phyloP scores from a whole-genome alignment of 2,113 vertebrate genomes.

The Choloepus hoffmanni region DNA sequence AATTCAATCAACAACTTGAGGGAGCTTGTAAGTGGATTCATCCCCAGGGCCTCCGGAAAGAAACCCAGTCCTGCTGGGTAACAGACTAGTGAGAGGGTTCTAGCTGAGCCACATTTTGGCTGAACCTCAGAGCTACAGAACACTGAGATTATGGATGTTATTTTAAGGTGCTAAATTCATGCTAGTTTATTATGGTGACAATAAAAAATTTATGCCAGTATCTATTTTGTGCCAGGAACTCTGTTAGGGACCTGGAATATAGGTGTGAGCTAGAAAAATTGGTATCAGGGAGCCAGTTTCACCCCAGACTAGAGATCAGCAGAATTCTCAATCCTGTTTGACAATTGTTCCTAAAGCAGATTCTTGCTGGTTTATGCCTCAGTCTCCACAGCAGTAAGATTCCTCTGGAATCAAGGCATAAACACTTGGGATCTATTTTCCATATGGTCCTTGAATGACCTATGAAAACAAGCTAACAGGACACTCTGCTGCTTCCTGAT shows the following conservation, averaged over 20 bases:
- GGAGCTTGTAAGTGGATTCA: not conserved
- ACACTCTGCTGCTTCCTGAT: not conserved
- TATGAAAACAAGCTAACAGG: not conserved
- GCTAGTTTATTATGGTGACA: not conserved
- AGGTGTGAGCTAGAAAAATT: not conserved
- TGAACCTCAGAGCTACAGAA: not conserved
- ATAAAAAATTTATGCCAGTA: not conserved
- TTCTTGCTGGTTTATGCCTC: not conserved
- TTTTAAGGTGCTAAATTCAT: not conserved
- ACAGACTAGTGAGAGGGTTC: not conserved
- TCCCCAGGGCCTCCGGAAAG: not conserved
- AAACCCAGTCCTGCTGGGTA: too few relatives aligned
- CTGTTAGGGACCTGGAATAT: not conserved
- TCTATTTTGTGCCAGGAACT: not conserved
- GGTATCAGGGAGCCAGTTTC: not conserved
- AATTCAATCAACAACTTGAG: not conserved
- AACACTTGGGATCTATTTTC: not conserved
- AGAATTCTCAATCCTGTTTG: not conserved
- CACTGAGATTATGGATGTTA: not conserved
- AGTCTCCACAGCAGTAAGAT: not conserved
- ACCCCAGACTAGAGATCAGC: not conserved
- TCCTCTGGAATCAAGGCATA: slow-evolving; percentile 32
- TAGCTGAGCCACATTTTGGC: not conserved
- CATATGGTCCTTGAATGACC: slow-evolving; percentile 38
- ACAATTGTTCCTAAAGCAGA: not conserved